Evolutionary conservation across 2,113 vertebrate species (phyloP).

Genomic region (Tretioscincus oriximinensis): DNA sequence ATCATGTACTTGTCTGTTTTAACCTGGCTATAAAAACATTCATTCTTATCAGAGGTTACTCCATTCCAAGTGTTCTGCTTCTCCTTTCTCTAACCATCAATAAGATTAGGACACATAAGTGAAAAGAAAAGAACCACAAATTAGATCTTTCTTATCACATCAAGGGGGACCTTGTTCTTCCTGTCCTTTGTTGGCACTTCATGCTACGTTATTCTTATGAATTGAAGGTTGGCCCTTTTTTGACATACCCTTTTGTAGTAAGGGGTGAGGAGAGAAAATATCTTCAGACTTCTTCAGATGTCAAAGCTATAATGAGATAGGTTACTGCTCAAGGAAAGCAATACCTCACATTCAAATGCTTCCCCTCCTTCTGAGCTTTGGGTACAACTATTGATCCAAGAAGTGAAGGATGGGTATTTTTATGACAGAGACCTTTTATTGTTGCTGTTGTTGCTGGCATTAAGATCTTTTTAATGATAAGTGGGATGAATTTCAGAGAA

Average conservation of each 20-base stretch:
- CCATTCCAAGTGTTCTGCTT: neutral
- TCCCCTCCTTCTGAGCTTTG: neutral
- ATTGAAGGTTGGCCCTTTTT: neutral
- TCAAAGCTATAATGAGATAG: neutral
- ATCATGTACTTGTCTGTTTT: neutral
- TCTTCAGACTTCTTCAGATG: neutral
- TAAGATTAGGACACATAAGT: rapidly evolving
- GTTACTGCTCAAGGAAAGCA: neutral
- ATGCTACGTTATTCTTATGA: neutral
- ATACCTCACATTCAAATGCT: neutral
- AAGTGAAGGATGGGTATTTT: slow-evolving; percentile 12
- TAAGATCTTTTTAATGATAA: slow-evolving; percentile 42
- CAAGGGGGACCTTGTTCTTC: neutral
- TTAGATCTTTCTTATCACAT: neutral
- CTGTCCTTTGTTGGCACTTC: slow-evolving; percentile 22
- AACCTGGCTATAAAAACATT: neutral
- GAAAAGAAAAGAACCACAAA: neutral
- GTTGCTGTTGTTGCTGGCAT: neutral
- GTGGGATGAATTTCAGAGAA: slow-evolving; percentile 44
- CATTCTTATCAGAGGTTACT: neutral
- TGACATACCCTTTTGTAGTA: neutral
- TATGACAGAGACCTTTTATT: slow-evolving; percentile 5
- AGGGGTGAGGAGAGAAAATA: neutral
- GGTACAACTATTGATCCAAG: slow-evolving; percentile 16
- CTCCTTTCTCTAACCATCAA: neutral